Evolutionary conservation across 1,140 invertebrate species (phyloP), one percentile per base, ranked within the genome.

Genomic region (Coptotermes formosanus): DNA sequence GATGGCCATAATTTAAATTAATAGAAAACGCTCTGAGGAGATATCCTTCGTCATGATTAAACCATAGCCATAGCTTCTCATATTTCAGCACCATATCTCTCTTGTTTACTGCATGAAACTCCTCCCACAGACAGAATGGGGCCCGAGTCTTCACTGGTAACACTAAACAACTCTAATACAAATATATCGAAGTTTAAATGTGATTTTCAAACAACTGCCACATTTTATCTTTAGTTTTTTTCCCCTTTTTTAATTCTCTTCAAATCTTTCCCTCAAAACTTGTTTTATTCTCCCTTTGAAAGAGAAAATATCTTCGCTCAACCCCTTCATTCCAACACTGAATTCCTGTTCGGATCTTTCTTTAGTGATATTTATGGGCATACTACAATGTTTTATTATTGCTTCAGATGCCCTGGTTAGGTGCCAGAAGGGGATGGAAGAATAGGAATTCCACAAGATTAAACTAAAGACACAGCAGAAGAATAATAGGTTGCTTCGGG

Each of bases 361-460:
- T 86, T 82, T 86, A n/a, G 81, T 82, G 59, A 82, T 86, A 86
- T 86, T 86, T 86, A 86, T 86, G 85, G 81, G 59, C 85, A 82
- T 75, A 86, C 11, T 45, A 86, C 85, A 82, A 86, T 86, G 85
- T 82, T 86, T 86, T 86, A 86, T 86, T 86, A 86, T 83, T 82
- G 75, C 82, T 82, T 55, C 38, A 45, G 85, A 44, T 44, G 82
- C 30, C 32, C 75, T 82, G 85, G 85, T 82, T 45, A 86, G 82
- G 85, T 82, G 85, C 82, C 82, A 86, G 85, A 38, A 75, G 48
- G 85, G 85, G 75, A 55, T 38, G 85, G 19, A 44, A n/a, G 69
- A 55, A 30, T 69, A 86, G 85, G 81, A 82, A 86, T 86, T 86
- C 82, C 82, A 83, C 85, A 82, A 86, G 85, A 86, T 86, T 86